Evolutionary conservation across 64 coral and sea anemone genomes (phyloP).

Genomic region (Hydrozoanthus tunicans): DNA sequence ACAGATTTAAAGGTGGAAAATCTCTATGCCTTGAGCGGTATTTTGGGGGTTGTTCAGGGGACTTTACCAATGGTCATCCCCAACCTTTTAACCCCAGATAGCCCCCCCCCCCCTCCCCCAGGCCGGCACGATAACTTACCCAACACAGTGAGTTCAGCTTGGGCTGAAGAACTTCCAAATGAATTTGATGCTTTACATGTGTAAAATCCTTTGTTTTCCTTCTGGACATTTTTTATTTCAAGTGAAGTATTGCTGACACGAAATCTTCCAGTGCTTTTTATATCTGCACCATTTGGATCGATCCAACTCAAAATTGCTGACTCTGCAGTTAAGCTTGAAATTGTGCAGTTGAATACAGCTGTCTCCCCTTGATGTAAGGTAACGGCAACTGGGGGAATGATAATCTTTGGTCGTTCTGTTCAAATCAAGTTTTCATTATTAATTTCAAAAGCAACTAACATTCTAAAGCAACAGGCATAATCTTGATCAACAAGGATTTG

Average conservation of each 20-base stretch:
- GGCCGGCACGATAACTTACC: not conserved
- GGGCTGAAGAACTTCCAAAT: conserved; percentile 27
- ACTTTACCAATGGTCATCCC: too few relatives aligned
- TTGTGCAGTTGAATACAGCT: conserved; percentile 36
- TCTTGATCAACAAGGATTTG: not conserved
- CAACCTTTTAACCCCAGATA: not conserved
- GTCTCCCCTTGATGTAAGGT: conserved; percentile 24
- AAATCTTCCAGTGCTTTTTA: conserved; percentile 24
- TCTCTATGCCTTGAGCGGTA: too few relatives aligned
- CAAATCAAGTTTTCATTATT: not conserved
- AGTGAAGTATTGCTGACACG: conserved; percentile 19
- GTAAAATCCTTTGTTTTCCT: conserved; percentile 32
- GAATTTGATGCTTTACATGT: conserved; percentile 29
- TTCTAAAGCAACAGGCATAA: not conserved
- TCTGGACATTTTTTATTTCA: conserved; percentile 6
- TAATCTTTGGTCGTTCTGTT: conserved; percentile 20
- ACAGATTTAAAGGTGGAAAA: too few relatives aligned
- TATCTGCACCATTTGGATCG: not conserved
- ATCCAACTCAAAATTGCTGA: conserved; percentile 18
- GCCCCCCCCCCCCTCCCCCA: not conserved
- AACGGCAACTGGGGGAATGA: not conserved
- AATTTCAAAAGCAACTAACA: not conserved
- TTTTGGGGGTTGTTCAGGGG: too few relatives aligned
- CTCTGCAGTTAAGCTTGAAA: not conserved
- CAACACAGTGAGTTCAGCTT: conserved; percentile 18